Percentiles rank a stretch among this genome's conserved stretches.
phyloP scores from a whole-genome alignment of 1,140 invertebrate species.

The Rhynchophorus ferrugineus region DNA sequence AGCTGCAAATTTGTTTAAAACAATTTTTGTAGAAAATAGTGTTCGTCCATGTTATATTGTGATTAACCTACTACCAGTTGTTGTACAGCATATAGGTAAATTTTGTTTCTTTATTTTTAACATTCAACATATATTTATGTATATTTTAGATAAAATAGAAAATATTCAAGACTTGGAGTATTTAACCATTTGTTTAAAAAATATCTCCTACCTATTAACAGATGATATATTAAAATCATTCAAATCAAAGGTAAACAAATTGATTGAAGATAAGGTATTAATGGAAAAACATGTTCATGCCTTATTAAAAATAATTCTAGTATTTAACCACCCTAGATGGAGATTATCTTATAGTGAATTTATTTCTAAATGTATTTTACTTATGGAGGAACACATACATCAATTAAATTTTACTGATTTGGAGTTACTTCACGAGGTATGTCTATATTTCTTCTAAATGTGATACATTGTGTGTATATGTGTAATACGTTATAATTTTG shows the following conservation, averaged over 20 bases:
- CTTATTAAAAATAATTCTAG: conserved; percentile 27
- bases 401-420: conserved; percentile 25
- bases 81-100: conserved; percentile 31
- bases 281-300: conserved; percentile 20
- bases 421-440: conserved; percentile 28
- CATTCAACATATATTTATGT: conserved; percentile 8
- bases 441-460: too few species aligned
- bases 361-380: conserved; percentile 25
- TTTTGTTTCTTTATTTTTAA: conserved; percentile 6
- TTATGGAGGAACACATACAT: conserved; percentile 29
- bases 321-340: conserved; percentile 34
- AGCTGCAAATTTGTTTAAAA: conserved; percentile 23
- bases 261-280: conserved; percentile 23
- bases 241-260: conserved; percentile 24
- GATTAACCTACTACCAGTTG: conserved; percentile 26
- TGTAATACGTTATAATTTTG: background rate
- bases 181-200: conserved; percentile 31
- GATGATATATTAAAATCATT: conserved; percentile 27
- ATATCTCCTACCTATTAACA: conserved; percentile 27
- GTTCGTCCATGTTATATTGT: conserved; percentile 25
- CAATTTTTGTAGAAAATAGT: conserved; percentile 27
- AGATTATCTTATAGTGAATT: conserved; percentile 25
- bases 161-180: conserved; percentile 24
- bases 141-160: conserved; percentile 27
- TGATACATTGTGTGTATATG: too few species aligned